Percentiles rank a stretch among this genome's conserved stretches.
Evolutionary conservation across 64 coral and sea anemone species (phyloP).

Genomic region (Stichodactyla helianthus): DNA sequence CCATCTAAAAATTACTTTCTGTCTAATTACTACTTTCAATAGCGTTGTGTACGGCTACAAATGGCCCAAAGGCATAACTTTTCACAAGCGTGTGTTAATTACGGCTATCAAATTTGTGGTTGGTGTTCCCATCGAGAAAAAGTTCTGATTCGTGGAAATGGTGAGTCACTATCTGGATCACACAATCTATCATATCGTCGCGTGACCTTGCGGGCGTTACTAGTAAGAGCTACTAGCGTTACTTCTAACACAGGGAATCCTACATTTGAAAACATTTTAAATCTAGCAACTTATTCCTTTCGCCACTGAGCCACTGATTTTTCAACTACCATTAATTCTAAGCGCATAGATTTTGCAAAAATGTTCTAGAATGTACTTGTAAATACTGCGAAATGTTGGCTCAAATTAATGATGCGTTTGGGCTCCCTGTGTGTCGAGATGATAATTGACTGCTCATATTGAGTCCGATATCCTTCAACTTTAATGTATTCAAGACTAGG

Average conservation of each 20-base stretch:
- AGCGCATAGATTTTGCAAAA: not conserved
- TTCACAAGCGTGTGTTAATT: conserved; percentile 32
- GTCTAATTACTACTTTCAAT: not conserved
- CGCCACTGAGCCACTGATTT: too few relatives aligned
- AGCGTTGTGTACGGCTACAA: not conserved
- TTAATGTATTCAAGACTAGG: not conserved
- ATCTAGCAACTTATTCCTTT: too few relatives aligned
- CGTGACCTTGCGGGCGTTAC: not conserved
- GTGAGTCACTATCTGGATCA: not conserved
- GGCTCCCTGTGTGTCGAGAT: not conserved
- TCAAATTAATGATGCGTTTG: not conserved
- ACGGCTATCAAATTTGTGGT: conserved; percentile 36
- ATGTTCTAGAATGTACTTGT: not conserved
- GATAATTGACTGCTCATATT: not conserved
- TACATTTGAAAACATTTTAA: too few relatives aligned
- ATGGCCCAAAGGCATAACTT: conserved; percentile 3
- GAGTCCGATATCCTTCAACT: not conserved
- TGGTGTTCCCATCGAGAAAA: conserved; percentile 41
- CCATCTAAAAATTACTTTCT: too few relatives aligned
- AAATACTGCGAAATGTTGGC: not conserved
- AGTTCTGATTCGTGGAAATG: conserved; percentile 27
- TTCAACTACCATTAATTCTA: too few relatives aligned
- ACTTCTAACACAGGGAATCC: too few relatives aligned
- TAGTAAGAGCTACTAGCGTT: too few relatives aligned
- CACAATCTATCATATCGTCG: not conserved